Evolutionary conservation across 1,140 invertebrate species (phyloP), one percentile per base, ranked within the genome.

Genomic region (Dendroctonus ponderosae): DNA sequence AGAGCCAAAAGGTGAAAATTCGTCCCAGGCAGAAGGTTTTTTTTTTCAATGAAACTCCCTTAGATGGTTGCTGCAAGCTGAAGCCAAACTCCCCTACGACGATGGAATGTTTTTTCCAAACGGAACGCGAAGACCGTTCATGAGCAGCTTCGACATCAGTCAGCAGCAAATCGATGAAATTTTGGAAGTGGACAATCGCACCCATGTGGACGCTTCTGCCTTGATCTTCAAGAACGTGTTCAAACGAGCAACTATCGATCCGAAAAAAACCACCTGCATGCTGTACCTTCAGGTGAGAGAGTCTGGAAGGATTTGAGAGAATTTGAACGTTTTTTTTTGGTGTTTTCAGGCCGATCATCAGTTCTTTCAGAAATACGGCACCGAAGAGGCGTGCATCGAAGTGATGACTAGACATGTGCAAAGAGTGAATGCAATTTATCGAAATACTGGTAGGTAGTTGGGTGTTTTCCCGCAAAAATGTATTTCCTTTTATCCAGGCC

Each of bases 351-450:
- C 94, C 3, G 94, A 97, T 82, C 94, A 97, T 82, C 87, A 95
- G 76, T 96, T 96, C 81, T 96, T 89, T 78, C 86, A 94, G 74
- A 90, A 92, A 81, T 94, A 95, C 78, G 91, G 92, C 40, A 92
- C 91, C 9, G 92, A 96, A 76, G 94, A 97, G 78, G 92, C 93
- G 0, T 94, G 93, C 75, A 96, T 97, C 71, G 93, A 97, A 79
- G 91, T 95, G 37, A 96, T 97, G 86, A 96, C 94, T 0, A 83
- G 93, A 56, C 93, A 97, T 76, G 94, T 97, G 11, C 94, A 97
- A 77, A 86, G 93, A 75, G 93, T 96, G 66, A 97, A 97, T 80
- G 85, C 89, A 7, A 97, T 97, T 73, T 97, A 96, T 77, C 90
- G 88, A 79, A 86, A 87, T 58, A 95, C 93, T 75, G 92, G 92